phyloP scores from a whole-genome alignment of 2,888 invertebrate species.

The Orthosia gracilis region DNA sequence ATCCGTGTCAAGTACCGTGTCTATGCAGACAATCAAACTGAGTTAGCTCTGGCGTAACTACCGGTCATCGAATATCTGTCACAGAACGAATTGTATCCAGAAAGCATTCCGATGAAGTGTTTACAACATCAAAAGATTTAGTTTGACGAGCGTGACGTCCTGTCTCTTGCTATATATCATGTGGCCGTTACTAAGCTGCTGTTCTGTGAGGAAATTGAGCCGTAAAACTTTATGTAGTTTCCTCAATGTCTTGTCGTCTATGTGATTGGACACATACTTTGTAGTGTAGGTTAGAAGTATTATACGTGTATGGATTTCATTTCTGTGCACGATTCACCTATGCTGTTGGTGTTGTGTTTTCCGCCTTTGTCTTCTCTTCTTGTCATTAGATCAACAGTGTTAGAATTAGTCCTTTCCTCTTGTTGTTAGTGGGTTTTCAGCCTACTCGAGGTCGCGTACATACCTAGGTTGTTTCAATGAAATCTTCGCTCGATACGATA shows the following conservation, averaged over 20 bases:
- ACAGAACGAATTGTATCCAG: constrained; percentile 50
- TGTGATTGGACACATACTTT: constrained; percentile 14
- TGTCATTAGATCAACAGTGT: neutral
- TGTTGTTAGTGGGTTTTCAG: neutral
- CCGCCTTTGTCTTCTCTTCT: neutral
- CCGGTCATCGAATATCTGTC: constrained; percentile 26
- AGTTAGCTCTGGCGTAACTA: neutral
- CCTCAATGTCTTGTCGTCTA: constrained; percentile 24
- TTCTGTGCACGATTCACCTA: no score
- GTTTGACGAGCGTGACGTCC: constrained; percentile 55
- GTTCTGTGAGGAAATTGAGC: constrained; percentile 29
- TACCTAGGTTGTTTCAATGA: neutral
- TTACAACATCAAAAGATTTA: constrained; percentile 60
- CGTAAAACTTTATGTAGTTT: constrained; percentile 30
- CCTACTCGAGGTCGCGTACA: neutral
- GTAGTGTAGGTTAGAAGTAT: neutral
- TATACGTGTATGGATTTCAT: constrained; percentile 3
- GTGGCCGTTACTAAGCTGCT: constrained; percentile 28
- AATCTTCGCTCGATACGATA: neutral
- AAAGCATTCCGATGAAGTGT: constrained; percentile 50
- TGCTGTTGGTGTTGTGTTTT: neutral
- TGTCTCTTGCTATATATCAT: constrained; percentile 26
- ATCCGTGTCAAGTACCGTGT: constrained; percentile 1
- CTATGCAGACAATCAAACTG: constrained; percentile 2
- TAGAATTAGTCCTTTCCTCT: neutral